Evolutionary conservation across 2,888 invertebrate species (phyloP), one percentile per base, ranked within the genome.

Genomic region (Ormyrus thymus): DNA sequence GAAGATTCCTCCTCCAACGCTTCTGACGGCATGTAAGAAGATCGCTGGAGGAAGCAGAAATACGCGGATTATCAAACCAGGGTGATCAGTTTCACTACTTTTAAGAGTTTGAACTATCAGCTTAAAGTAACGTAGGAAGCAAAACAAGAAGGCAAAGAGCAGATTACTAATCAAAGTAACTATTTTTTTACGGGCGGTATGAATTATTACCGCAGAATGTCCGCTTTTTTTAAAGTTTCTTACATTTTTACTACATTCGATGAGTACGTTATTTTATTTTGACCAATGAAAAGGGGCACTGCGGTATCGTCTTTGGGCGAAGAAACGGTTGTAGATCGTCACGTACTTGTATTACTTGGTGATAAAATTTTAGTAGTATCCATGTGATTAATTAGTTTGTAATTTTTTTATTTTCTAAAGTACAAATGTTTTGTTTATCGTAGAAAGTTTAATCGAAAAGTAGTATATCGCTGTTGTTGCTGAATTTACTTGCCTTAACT

Each of bases 1-100:
- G 88, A 90, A 86, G 86, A 90, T 85, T 86, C 87, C 65, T 90
- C 88, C 43, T 89, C 89, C 64, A 90, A 89, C 79, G 88, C 87
- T 8, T 90, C 89, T 3, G 92, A 92, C 86, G 92, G 92, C 61
- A 92, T 83, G 83, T 84, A 81, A 84, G 72, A 79, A 65, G 69
- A 65, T 55, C 29, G 29, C 29, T 29, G 29, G 29, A 29, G 29
- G 29, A 29, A 29, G 2, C 29, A 29, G 29, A 29, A 29, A 29
- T 29, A 29, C 29, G 29, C 29, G 29, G 2, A 1, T 29, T 29
- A 29, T 29, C 29, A 48, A 50, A 48, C 6, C 6, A 55, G 58
- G 50, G 68, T 73, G 66, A 50, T 43, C 11, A 5, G 43, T 48
- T 15, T 72, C 55, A 48, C 53, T 62, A 15, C 43, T 55, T 10